Base-by-base conservation (phyloP, 2,888 invertebrate species). In the Augochlorella aurata region DNA sequence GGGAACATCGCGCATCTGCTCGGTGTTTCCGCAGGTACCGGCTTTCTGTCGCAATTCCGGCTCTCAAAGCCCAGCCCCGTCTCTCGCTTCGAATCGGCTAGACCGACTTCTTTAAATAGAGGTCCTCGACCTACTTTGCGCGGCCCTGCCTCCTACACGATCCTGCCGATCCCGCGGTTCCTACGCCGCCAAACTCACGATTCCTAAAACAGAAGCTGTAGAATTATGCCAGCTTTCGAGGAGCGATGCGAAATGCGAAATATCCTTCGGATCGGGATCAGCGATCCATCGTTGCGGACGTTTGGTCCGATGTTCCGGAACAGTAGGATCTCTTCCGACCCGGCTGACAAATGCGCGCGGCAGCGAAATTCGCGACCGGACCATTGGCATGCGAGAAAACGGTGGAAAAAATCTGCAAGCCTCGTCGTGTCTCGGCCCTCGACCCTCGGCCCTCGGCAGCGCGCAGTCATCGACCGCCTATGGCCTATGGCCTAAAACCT, bases 391-490 rank as follows among this genome's bases (percentile, higher is more conserved):
- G 79, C 45, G 45, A 75, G 75, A 63, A 29, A 80, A 68, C 54
- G 71, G 4, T 18, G 72, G 75, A 80, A 82, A 82, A 77, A 82
- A 69, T 82, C 77, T 69, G 77, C 77, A 77, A 81, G 71, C 50
- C 54, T 47, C 70, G 69, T 75, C 80, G 71, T 77, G 72, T 74
- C 69, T 79, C 67, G 74, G 68, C 66, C 63, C 54, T 79, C 71
- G 38, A n/a, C 75, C 76, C 69, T 79, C 67, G 74, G 68, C 66
- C 63, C 54, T 79, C 71, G 38, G 38, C 58, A n/a, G 54, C 49
- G 54, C 49, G 21, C 73, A 68, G 65, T 52, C 74, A 83, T 84
- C 83, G 80, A 83, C 81, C 81, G 58, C 58, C 38, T 38, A 3
- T 7, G 38, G 5, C 38, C 38, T 38, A 38, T 5, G 38, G 38